A percentile compares a stretch with the other conserved stretches of the same genome.
phyloP scores from a whole-genome alignment of 2,888 invertebrate genomes.

The Caenorhabditis zanzibari region DNA sequence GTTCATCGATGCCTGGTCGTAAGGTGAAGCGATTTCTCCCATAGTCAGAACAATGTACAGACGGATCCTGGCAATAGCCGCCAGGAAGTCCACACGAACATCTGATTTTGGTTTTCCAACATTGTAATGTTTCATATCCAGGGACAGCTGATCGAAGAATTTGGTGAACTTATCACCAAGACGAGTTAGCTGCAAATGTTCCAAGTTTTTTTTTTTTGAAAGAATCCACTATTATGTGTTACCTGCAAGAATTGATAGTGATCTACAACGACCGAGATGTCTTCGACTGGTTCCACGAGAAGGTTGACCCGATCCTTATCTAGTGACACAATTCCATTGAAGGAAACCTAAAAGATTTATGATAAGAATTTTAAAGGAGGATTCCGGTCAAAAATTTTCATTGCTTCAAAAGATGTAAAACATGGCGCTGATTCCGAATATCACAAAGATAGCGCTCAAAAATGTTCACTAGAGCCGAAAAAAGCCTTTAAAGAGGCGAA shows the following conservation, averaged over 20 bases:
- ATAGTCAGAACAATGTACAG: conserved; percentile 75
- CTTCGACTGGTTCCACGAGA: conserved; percentile 73
- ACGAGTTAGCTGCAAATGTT: conserved; percentile 62
- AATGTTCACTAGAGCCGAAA: no score
- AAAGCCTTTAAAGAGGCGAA: no score
- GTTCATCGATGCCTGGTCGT: conserved; percentile 65
- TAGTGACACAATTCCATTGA: conserved; percentile 66
- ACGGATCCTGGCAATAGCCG: conserved; percentile 66
- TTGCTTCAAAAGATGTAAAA: no score
- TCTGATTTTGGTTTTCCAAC: conserved; percentile 37
- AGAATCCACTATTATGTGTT: neutral
- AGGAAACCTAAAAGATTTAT: conserved; percentile 46
- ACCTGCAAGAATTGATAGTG: conserved; percentile 82
- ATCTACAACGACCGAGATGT: conserved; percentile 77
- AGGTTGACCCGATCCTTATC: conserved; percentile 65
- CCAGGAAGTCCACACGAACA: conserved; percentile 54
- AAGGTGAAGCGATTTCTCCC: conserved; percentile 78
- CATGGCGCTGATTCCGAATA: no score
- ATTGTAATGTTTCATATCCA: conserved; percentile 75
- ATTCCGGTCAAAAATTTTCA: no score
- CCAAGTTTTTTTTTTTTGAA: neutral
- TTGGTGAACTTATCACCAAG: conserved; percentile 66
- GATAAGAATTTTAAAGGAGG: neutral
- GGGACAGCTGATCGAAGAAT: conserved; percentile 75
- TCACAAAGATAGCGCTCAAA: no score